These are phyloP conservation scores for Heliornis fulica DNA, from an alignment of 2,113 vertebrate genomes.

Conservation along the genomic window DNA sequence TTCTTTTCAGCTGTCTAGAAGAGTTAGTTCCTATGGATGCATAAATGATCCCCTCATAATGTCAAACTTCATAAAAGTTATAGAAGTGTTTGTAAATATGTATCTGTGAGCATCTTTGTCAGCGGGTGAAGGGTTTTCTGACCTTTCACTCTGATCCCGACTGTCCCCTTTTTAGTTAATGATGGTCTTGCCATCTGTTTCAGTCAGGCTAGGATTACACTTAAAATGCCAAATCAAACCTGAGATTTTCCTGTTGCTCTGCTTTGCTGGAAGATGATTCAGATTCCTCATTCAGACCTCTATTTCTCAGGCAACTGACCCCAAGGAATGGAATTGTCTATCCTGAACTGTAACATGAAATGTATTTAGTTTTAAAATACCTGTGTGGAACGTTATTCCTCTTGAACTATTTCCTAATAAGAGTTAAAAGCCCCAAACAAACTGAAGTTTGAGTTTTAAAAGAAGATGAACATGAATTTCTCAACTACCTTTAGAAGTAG, in stretches of 20 bases:
- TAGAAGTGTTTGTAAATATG: neutral
- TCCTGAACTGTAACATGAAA: neutral
- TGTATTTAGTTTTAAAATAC: neutral
- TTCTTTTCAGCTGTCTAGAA: neutral
- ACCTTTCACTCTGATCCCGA: neutral
- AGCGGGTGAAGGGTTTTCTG: neutral
- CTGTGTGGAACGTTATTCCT: neutral
- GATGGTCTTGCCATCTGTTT: neutral
- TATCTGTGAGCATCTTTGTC: neutral
- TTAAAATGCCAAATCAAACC: neutral
- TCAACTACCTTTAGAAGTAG: neutral
- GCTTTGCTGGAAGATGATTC: neutral
- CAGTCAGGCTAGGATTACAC: neutral
- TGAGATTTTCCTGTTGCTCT: neutral
- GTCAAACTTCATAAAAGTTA: neutral
- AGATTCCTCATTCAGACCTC: neutral
- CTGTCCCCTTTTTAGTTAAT: neutral
- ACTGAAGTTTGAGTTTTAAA: neutral
- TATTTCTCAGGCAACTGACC: neutral
- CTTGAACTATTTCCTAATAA: neutral
- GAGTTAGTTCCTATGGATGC: neutral
- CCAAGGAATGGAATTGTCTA: neutral
- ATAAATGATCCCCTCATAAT: neutral
- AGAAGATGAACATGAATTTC: neutral
- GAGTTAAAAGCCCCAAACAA: neutral